Conservation (phyloP, 2,113 vertebrate genomes). For the Gopherus evgoodei region DNA sequence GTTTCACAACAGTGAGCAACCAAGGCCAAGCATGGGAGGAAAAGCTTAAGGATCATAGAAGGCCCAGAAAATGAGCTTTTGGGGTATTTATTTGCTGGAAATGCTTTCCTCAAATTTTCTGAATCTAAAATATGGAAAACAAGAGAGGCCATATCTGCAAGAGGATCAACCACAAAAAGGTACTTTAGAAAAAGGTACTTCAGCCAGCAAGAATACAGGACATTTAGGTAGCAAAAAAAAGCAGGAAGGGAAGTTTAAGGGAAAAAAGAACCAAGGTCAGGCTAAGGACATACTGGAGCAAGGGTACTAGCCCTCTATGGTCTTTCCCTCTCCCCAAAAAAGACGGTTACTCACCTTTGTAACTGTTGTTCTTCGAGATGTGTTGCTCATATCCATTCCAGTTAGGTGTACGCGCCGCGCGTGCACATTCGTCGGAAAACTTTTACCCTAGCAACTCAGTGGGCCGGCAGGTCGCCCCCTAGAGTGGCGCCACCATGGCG, state of each 20-base stretch:
- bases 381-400: too few species aligned
- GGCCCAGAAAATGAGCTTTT: neutral
- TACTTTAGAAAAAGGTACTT: neutral
- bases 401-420: too few species aligned
- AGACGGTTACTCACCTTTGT: too few species aligned
- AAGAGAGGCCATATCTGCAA: neutral
- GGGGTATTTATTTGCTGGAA: neutral
- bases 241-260: neutral
- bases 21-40: neutral
- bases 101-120: neutral
- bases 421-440: too few species aligned
- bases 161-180: neutral
- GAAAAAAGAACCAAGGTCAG: fast-evolving
- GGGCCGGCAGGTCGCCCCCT: too few species aligned
- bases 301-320: neutral
- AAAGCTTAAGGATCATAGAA: neutral
- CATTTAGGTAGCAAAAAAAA: neutral
- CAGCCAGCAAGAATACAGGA: neutral
- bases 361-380: too few species aligned
- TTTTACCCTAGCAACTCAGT: too few species aligned
- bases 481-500: too few species aligned
- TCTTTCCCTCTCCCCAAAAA: fast-evolving
- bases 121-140: neutral
- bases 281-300: neutral
- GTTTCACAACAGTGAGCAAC: neutral